Base-by-base conservation (phyloP, 92 coral and sea anemone genomes). In the Palythoa grandiflora region DNA sequence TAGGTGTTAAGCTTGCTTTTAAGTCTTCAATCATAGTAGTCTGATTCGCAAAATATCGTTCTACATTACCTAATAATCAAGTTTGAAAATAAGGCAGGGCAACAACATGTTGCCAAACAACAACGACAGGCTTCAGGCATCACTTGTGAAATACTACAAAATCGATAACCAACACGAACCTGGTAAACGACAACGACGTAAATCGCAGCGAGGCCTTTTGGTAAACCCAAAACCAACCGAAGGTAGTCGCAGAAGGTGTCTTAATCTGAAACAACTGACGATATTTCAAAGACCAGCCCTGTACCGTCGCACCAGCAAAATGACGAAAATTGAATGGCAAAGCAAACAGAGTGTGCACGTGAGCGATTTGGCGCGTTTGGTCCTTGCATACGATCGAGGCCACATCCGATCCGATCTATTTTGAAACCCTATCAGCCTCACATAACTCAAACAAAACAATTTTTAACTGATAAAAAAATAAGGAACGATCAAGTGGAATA, bases 361-460 rank as follows among this genome's bases (percentile, higher is more conserved):
- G 70, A 63, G 9, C 6, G 20, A 1, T 63, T 63, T 63, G 70
- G 70, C 70, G 70, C 70, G 70, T 17, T n/a, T 17, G 70, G 10
- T 63, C 70, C 6, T 63, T n/a, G 28, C 21, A 63, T 63, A 37
- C 28, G 70, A 63, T 63, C 70, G 70, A 63, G 70, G 70, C 70
- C 28, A 28, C 0, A 28, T 28, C 28, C 28, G 28, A 28, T 28
- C 28, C 28, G 28, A 28, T 28, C 28, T 28, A 28, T 28, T 0
- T 0, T 28, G 28, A 28, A 28, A 28, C 28, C 28, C 28, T 28
- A 28, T 28, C 28, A 28, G 28, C 28, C 28, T 28, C 0, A 28
- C 28, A 28, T 28, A 28, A 28, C 28, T 28, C 28, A 28, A 28
- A 28, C 28, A 28, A 28, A 28, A 28, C 28, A 0, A 28, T 28